Base-by-base conservation (phyloP, 2,888 invertebrate genomes). In the Colostygia pectinataria region DNA sequence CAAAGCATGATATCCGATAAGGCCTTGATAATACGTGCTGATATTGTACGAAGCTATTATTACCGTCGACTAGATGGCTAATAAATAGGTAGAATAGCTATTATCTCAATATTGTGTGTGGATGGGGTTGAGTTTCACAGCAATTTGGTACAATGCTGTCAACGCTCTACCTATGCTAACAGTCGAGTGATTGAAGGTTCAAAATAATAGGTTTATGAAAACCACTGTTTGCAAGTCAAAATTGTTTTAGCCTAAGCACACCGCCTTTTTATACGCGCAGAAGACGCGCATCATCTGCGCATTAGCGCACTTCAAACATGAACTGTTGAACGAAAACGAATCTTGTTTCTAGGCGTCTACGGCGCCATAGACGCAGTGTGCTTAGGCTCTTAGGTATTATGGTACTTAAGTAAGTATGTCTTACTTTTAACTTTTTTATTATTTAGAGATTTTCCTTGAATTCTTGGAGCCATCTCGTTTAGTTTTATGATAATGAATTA, bases 91-190 rank as follows among this genome's bases (percentile, higher is more conserved):
- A 40, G 56, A 55, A 63, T 55, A 59, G 48, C 57, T 56, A 65
- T 67, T 63, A 66, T 54, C 54, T 56, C 37, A 31, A 44, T 52
- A 45, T 48, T 59, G 44, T 65, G 61, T 67, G 63, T 66, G 60
- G 57, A 41, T 45, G 53, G 57, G 68, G 65, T 71, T 65, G 59
- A 60, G 49, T 71, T 69, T 64, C 71, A 65, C 59, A 63, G 58
- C 64, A 65, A 67, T 68, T 66, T 65, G 54, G 55, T 60, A 43
- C 46, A 24, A 48, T 51, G 53, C 60, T 65, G 63, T 61, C 63
- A 65, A 55, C 58, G 36, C 48, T 45, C 44, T 37, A 59, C 59
- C 60, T 61, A 61, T 65, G 60, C 58, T 53, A 65, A 65, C 57
- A 59, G 46, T 24, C 27, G 32, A 37, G 38, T 52, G 51, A 51